Conservation (phyloP, 2,888 invertebrate species). For the Pristionchus mayeri region DNA sequence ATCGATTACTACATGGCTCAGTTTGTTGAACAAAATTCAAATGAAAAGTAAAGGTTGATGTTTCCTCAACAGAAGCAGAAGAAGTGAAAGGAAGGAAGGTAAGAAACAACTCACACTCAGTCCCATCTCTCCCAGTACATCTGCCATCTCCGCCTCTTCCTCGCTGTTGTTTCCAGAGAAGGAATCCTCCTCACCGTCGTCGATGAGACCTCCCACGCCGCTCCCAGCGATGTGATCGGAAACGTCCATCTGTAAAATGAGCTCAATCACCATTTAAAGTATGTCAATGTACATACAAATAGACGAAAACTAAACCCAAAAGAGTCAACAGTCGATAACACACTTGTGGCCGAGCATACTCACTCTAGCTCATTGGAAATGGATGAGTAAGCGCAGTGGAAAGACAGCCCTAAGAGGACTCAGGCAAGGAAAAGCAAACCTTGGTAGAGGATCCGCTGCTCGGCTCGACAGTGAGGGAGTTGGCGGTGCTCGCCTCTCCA, state of each 20-base stretch:
- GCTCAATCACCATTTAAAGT: too few relatives aligned
- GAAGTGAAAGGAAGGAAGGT: too few relatives aligned
- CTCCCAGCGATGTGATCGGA: background rate
- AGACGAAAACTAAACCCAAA: too few relatives aligned
- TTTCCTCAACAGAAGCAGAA: too few relatives aligned
- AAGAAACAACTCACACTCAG: slow-evolving; percentile 6
- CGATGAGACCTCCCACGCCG: slow-evolving; percentile 10
- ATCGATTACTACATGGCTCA: background rate
- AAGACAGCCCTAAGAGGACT: background rate
- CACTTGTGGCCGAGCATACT: too few relatives aligned
- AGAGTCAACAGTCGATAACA: too few relatives aligned
- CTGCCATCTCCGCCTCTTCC: slow-evolving; percentile 28
- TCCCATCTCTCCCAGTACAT: slow-evolving; percentile 49
- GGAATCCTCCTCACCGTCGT: slow-evolving; percentile 34
- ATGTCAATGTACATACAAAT: too few relatives aligned
- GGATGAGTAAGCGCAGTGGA: background rate
- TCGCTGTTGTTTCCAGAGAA: slow-evolving; percentile 39
- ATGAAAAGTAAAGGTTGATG: too few relatives aligned
- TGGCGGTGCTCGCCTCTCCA: background rate
- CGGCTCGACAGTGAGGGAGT: background rate
- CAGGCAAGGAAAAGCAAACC: background rate
- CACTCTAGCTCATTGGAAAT: background rate
- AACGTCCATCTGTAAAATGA: slow-evolving; percentile 19
- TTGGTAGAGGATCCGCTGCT: slow-evolving; percentile 18
- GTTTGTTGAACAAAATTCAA: too few relatives aligned